Evolutionary conservation across 2,797 vertebrate species (phyloP).

Genomic region (Trichosurus vulpecula): DNA sequence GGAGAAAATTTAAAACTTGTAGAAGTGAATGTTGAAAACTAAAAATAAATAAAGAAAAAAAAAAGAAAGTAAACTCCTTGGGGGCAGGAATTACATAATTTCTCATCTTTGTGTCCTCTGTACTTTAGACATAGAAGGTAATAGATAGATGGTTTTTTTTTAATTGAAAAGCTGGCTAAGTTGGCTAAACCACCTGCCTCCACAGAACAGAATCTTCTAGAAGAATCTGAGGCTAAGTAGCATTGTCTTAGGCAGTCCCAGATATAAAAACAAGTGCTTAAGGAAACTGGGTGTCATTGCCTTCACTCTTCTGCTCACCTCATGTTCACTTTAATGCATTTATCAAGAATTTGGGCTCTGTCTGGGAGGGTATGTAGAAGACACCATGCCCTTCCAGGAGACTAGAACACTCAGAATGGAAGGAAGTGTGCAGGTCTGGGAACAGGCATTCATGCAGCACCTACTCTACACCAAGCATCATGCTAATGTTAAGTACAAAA

Average conservation of each 20-base stretch:
- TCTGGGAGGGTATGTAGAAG: not conserved
- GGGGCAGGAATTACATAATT: not conserved
- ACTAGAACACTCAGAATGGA: not conserved
- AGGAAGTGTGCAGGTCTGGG: not conserved
- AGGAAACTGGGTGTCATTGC: not conserved
- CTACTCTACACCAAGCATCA: not conserved
- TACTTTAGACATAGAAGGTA: not conserved
- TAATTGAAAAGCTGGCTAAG: not conserved
- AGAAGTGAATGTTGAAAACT: too few relatives aligned
- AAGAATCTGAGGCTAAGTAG: not conserved
- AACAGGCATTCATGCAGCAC: not conserved
- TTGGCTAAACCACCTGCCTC: not conserved
- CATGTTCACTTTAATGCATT: not conserved
- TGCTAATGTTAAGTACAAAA: not conserved
- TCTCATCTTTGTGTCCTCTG: not conserved
- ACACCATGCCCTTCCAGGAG: not conserved
- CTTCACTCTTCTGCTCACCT: not conserved
- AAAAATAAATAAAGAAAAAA: too few relatives aligned
- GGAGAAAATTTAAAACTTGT: too few relatives aligned
- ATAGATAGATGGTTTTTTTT: not conserved
- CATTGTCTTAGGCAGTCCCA: not conserved
- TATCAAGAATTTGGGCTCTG: not conserved
- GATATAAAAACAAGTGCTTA: not conserved
- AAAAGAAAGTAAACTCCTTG: not conserved
- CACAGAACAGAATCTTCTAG: not conserved